A percentile compares a stretch with the other conserved stretches of the same genome.
Conservation (phyloP, 37 sponge, comb jelly and placozoan species). For the Hexactinellida sp. region DNA sequence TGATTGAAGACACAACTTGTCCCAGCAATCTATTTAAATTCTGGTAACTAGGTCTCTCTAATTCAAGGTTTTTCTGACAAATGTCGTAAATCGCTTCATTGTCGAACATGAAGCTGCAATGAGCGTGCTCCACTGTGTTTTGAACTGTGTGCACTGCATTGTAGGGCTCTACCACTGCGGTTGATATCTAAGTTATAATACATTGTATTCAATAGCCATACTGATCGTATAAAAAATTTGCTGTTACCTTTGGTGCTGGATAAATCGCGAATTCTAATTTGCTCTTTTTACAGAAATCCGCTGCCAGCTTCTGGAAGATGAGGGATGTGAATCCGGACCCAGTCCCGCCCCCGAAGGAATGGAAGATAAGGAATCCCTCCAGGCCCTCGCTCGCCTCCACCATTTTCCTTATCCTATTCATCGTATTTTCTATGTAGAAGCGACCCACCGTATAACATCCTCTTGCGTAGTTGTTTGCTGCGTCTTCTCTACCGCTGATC, state of each 20-base stretch:
- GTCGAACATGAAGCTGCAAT: conserved; percentile 8
- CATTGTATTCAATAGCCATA: background rate
- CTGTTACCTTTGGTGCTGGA: conserved; percentile 17
- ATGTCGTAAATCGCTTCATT: conserved; percentile 11
- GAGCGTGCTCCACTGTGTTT: background rate
- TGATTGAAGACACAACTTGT: conserved; percentile 11
- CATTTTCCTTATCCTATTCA: conserved; percentile 10
- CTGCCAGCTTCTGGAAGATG: conserved; percentile 4
- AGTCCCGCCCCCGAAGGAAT: conserved; percentile 4
- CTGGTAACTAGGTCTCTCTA: background rate
- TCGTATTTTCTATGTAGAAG: background rate
- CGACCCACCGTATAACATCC: background rate
- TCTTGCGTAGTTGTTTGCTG: background rate
- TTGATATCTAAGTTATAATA: background rate
- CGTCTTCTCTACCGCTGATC: background rate
- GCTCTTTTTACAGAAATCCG: conserved; percentile 2
- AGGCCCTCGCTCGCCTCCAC: background rate
- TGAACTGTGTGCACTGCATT: background rate
- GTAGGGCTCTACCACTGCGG: background rate
- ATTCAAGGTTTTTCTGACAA: conserved; percentile 7
- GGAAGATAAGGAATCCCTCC: background rate
- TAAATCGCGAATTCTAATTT: conserved; percentile 4
- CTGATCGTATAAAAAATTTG: too few species aligned
- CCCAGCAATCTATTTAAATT: background rate
- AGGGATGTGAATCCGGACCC: conserved; percentile 8